phyloP scores from a whole-genome alignment of 2,113 vertebrate species.

The Genyomyrus donnyi region DNA sequence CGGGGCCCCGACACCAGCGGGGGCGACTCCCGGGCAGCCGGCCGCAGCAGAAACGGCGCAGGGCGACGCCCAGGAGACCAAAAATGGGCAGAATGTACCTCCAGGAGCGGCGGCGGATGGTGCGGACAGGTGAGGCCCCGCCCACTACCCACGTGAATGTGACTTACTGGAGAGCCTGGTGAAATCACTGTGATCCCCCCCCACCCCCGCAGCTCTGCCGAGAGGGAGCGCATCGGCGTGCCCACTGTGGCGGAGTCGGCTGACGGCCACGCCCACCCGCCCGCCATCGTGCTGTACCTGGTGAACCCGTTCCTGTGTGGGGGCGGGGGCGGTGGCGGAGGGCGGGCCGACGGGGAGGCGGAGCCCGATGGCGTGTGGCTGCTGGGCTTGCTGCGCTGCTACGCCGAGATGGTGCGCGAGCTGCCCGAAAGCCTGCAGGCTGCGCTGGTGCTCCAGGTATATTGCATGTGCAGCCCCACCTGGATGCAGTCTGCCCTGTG shows the following conservation, averaged over 20 bases:
- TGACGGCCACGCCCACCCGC: slow-evolving; percentile 77
- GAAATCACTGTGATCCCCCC: not conserved
- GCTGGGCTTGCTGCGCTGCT: slow-evolving; percentile 86
- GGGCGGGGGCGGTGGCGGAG: slow-evolving; percentile 65
- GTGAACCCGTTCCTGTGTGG: slow-evolving; percentile 87
- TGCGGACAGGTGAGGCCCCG: slow-evolving; percentile 50
- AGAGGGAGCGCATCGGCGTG: slow-evolving; percentile 83
- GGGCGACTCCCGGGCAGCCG: slow-evolving; percentile 45
- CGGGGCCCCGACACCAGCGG: slow-evolving; percentile 48
- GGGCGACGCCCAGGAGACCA: slow-evolving; percentile 58
- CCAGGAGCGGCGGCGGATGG: slow-evolving; percentile 56
- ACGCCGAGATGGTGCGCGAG: slow-evolving; percentile 85
- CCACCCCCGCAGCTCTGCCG: slow-evolving; percentile 58
- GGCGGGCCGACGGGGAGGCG: slow-evolving; percentile 80
- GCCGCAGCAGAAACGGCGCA: slow-evolving; percentile 54
- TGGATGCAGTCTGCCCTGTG: not conserved
- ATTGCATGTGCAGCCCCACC: not conserved
- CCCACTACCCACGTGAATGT: not conserved
- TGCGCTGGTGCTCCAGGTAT: slow-evolving; percentile 88
- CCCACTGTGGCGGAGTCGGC: slow-evolving; percentile 78
- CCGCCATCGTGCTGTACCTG: slow-evolving; percentile 88
- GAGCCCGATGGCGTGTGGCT: slow-evolving; percentile 81
- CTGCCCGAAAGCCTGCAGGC: slow-evolving; percentile 82
- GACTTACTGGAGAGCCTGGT: not conserved
- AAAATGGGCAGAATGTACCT: slow-evolving; percentile 54